phyloP scores from a whole-genome alignment of 2,113 vertebrate genomes.

The Amphiprion ocellaris region DNA sequence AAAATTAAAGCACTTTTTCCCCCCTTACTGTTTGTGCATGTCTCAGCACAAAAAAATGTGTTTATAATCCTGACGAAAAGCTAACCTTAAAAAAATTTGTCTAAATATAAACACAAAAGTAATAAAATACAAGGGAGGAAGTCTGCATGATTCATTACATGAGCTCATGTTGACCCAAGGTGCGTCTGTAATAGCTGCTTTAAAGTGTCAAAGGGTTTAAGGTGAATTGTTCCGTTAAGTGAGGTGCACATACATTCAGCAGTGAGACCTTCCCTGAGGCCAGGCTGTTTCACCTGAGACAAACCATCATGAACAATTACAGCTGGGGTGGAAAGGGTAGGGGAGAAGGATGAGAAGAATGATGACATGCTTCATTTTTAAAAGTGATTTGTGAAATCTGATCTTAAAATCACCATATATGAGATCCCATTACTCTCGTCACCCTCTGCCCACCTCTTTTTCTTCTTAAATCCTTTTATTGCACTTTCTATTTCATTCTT shows the following conservation, averaged over 20 bases:
- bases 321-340: not conserved
- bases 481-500: not conserved
- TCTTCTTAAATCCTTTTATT: not conserved
- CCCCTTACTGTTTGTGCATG: not conserved
- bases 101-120: no score
- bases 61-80: not conserved
- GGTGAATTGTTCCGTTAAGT: conserved; percentile 7
- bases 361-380: conserved; percentile 1
- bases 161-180: not conserved
- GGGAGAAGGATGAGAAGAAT: not conserved
- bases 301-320: conserved; percentile 1
- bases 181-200: not conserved
- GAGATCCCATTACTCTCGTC: not conserved
- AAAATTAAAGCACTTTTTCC: no score
- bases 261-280: conserved; percentile 1
- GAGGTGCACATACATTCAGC: not conserved
- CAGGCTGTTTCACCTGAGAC: not conserved
- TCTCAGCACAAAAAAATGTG: conserved; percentile 4
- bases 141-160: not conserved
- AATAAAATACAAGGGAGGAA: no score
- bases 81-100: not conserved
- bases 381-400: conserved; percentile 22
- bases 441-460: not conserved
- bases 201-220: not conserved
- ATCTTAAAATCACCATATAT: not conserved